Evolutionary conservation across 2,797 vertebrate genomes (phyloP), one percentile per base, ranked within the genome.

Genomic region (Phoeniculus purpureus): DNA sequence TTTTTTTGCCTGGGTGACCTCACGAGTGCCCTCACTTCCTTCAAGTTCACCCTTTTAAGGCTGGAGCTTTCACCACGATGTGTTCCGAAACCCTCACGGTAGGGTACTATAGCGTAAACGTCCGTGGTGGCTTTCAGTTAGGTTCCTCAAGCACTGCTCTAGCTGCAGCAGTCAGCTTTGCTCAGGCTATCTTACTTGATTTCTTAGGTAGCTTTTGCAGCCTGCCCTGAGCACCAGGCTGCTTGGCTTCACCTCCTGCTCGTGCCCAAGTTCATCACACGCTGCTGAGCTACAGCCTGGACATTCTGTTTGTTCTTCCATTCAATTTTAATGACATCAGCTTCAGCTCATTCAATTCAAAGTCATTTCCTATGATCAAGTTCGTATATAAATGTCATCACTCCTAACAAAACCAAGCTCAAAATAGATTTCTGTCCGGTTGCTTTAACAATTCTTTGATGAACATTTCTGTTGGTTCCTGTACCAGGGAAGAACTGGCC

Each of bases 261-360:
- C 66, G 32, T 26, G 14, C 16, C n/a, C 26, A 45, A 61, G 52
- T 76, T 81, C 70, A 65, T 66, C 68, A 61, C 14, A 80, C 12
- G 17, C 70, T 85, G 66, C 25, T 72, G 82, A 85, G 40, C 72
- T 92, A 73, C 51, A 81, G 48, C 27, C 58, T 2, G 1, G 52
- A 34, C n/a, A 68, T 85, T 65, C 65, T 82, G 15, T 61, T 94
- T 94, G 43, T 29, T 82, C 85, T 94, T 93, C 73, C 27, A 22
- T 73, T 82, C 71, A 34, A 67, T 93, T 94, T 92, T 90, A 85
- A 85, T 64, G 34, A 47, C 51, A 91, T 62, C 82, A 78, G 26
- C 59, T 85, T 78, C 79, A 82, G 68, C 55, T 59, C 29, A 66
- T 82, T 85, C 70, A 70, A 17, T 87, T 70, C 32, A 55, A 4